Conservation (phyloP, 2,888 invertebrate species). For the Apomyelois bistriatella region DNA sequence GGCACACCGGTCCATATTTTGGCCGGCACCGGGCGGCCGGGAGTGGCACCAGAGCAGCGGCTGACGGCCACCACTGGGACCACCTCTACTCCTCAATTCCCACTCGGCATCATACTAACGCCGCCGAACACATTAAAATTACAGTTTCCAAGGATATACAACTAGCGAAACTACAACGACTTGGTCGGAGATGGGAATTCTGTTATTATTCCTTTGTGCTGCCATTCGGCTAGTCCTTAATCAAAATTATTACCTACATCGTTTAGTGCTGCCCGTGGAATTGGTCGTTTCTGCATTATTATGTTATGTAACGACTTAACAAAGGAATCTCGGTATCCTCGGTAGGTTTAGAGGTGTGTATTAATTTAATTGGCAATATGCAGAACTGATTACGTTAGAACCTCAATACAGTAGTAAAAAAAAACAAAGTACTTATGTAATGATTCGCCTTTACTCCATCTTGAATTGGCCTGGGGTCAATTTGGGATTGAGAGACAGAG, state of each 20-base stretch:
- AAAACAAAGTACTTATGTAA: too few species aligned
- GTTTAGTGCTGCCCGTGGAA: conserved; percentile 45
- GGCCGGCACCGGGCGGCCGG: conserved; percentile 15
- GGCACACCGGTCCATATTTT: not conserved
- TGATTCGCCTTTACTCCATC: too few species aligned
- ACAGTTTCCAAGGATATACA: conserved; percentile 70
- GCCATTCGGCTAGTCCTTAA: conserved; percentile 57
- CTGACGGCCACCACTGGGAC: conserved; percentile 42
- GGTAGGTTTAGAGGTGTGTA: conserved; percentile 6
- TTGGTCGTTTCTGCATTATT: conserved; percentile 39
- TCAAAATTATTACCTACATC: conserved; percentile 68
- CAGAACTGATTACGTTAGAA: too few species aligned
- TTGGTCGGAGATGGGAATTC: conserved; percentile 61
- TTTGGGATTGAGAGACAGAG: too few species aligned
- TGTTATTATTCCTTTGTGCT: conserved; percentile 73
- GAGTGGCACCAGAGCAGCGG: conserved; percentile 29
- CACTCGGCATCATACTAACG: conserved; percentile 57
- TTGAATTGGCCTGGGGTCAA: too few species aligned
- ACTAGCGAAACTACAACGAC: conserved; percentile 59
- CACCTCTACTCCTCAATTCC: conserved; percentile 47
- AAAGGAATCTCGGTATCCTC: conserved; percentile 18
- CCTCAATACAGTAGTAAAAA: too few species aligned
- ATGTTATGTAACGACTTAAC: conserved; percentile 32
- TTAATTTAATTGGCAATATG: too few species aligned
- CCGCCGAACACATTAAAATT: conserved; percentile 74